phyloP scores from a whole-genome alignment of 2,797 vertebrate species.

The Myotis planiceps region DNA sequence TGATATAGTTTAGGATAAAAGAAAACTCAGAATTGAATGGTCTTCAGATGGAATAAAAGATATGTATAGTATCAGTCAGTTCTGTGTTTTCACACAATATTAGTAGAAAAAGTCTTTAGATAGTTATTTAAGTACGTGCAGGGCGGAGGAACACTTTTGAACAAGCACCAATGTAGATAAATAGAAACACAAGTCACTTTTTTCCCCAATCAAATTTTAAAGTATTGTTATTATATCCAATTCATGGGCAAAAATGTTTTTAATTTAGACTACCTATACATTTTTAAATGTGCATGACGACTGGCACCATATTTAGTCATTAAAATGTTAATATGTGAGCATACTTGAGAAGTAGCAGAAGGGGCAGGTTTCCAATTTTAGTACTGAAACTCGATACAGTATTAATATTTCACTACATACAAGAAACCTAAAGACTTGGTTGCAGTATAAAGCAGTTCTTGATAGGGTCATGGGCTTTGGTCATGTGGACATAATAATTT shows the following conservation, averaged over 20 bases:
- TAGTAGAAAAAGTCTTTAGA: not conserved
- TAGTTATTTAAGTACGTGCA: not conserved
- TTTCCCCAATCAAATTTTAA: constrained; percentile 33
- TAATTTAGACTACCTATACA: constrained; percentile 2
- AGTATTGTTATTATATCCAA: not conserved
- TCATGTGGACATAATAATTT: not conserved
- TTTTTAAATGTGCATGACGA: not conserved
- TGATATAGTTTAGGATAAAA: not conserved
- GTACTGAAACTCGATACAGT: not conserved
- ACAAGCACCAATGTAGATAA: not conserved
- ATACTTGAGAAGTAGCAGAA: constrained; percentile 31
- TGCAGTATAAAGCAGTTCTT: not conserved
- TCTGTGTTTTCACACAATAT: not conserved
- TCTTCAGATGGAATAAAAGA: constrained; percentile 12
- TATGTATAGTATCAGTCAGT: not conserved
- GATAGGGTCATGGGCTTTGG: not conserved
- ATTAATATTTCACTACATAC: not conserved
- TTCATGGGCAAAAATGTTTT: not conserved
- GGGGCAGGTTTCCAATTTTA: not conserved
- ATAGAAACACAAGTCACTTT: constrained; percentile 5
- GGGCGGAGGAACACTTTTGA: not conserved
- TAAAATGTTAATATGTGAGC: constrained; percentile 16
- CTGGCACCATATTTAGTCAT: not conserved
- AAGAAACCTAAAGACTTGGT: not conserved
- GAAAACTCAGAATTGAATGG: not conserved